phyloP scores from a whole-genome alignment of 1,140 invertebrate genomes.

The Drosophila miranda region DNA sequence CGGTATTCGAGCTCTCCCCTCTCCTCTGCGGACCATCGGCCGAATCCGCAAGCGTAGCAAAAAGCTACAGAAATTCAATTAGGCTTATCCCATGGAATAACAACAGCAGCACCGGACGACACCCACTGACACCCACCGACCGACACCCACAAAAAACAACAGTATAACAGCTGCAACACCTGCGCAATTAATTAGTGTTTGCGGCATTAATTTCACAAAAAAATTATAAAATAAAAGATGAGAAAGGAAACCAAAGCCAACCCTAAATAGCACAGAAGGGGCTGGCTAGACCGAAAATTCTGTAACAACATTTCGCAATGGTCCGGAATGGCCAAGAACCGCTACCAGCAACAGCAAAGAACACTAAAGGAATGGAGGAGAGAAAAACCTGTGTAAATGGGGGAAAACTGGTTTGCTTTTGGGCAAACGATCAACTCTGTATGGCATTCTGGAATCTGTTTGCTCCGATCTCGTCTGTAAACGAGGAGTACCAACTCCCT shows the following conservation, averaged over 20 bases:
- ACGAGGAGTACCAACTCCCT: constrained; percentile 1
- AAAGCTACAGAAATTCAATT: constrained; percentile 79
- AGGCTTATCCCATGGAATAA: constrained; percentile 70
- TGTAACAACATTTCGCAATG: constrained; percentile 40
- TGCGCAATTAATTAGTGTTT: constrained; percentile 80
- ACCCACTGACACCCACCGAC: background rate
- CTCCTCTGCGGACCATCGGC: background rate
- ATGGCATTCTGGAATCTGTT: background rate
- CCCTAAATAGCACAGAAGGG: constrained; percentile 2
- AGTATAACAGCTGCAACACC: constrained; percentile 73
- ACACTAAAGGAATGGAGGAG: constrained; percentile 33
- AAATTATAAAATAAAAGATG: constrained; percentile 35
- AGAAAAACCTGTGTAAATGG: constrained; percentile 9
- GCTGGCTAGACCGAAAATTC: constrained; percentile 52
- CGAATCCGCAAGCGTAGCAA: constrained; percentile 44
- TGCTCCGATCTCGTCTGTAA: too few relatives aligned
- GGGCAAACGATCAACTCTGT: background rate
- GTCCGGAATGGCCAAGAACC: constrained; percentile 47
- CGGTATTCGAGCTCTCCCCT: background rate
- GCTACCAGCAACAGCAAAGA: constrained; percentile 56
- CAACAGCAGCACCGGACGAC: constrained; percentile 29
- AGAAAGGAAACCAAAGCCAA: constrained; percentile 35
- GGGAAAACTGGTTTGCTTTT: constrained; percentile 1
- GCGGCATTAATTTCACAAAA: constrained; percentile 77
- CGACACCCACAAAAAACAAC: constrained; percentile 30